A percentile compares a stretch with the other conserved stretches of the same genome.
phyloP scores from a whole-genome alignment of 2,113 vertebrate genomes.

The Meleagris gallopavo region DNA sequence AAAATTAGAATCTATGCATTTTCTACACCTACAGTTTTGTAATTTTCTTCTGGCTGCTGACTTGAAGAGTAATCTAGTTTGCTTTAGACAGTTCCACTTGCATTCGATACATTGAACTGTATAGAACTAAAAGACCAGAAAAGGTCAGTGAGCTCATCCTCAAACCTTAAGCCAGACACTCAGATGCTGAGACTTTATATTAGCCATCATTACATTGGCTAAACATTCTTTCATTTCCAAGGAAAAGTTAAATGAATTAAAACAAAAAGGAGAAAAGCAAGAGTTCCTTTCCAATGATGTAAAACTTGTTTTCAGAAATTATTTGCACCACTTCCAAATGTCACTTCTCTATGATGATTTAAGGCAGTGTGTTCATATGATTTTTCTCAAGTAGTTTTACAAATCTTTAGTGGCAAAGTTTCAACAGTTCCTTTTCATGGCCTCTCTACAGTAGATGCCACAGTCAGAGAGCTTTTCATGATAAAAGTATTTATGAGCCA shows the following conservation, averaged over 20 bases:
- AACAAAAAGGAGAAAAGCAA: not conserved
- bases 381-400: constrained; percentile 27
- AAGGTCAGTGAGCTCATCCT: not conserved
- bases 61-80: not conserved
- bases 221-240: not conserved
- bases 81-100: not conserved
- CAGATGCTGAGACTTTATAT: not conserved
- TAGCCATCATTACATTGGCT: not conserved
- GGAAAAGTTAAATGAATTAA: not conserved
- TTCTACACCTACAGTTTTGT: not conserved
- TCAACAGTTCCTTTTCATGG: not conserved
- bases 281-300: not conserved
- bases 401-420: not conserved
- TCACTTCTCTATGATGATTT: not conserved
- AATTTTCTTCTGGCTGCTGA: not conserved
- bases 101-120: not conserved
- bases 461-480: constrained; percentile 8
- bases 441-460: not conserved
- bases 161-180: not conserved
- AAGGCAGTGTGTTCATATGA: not conserved
- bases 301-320: constrained; percentile 5
- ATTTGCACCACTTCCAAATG: not conserved
- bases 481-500: constrained; percentile 31
- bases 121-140: not conserved
- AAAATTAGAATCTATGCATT: not conserved